Evolutionary conservation across 1,140 invertebrate species (phyloP), one percentile per base, ranked within the genome.

Genomic region (Lepidotrigona ventralis): DNA sequence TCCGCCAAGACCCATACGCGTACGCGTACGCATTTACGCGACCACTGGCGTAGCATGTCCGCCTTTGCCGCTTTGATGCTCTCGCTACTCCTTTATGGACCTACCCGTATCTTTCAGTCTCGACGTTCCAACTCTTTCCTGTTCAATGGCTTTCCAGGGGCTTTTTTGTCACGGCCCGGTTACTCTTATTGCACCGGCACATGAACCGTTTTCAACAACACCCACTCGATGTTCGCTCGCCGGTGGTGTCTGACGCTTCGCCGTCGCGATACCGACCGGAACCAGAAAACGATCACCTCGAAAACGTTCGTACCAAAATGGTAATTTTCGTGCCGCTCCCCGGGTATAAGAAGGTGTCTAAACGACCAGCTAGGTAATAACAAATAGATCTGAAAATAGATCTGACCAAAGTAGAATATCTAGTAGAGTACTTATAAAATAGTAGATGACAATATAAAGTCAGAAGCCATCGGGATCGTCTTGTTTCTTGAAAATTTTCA

Each of bases 41-140:
- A 39, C 80, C 88, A 88, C 33, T 87, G 84, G 88, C 88, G 87
- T 88, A 84, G 75, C 72, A 73, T 66, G 80, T 56, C 60, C 54
- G 63, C 39, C 74, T 82, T 82, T 70, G 80, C 77, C 81, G 81
- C 81, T 82, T 82, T 78, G 81, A 82, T 75, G 72, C 77, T 1
- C 29, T 17, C 33, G 26, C 39, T 54, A 51, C 29, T 82, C 83
- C 53, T 77, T 74, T 77, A 81, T 64, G 83, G 70, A 75, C 71
- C 71, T 68, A 81, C 58, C 72, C 80, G 63, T 81, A 76, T 81
- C 80, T 81, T 73, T 81, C 80, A 53, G 63, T 23, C 53, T 15
- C 58, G 1, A 12, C 26, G 63, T 54, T 76, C 72, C 29, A 76
- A 81, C 80, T 76, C 63, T 75, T 76, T 75, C 60, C 80, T 29